A percentile compares a stretch with the other conserved stretches of the same genome.
Evolutionary conservation across 2,797 vertebrate genomes (phyloP).

Genomic region (Tangara arthus): DNA sequence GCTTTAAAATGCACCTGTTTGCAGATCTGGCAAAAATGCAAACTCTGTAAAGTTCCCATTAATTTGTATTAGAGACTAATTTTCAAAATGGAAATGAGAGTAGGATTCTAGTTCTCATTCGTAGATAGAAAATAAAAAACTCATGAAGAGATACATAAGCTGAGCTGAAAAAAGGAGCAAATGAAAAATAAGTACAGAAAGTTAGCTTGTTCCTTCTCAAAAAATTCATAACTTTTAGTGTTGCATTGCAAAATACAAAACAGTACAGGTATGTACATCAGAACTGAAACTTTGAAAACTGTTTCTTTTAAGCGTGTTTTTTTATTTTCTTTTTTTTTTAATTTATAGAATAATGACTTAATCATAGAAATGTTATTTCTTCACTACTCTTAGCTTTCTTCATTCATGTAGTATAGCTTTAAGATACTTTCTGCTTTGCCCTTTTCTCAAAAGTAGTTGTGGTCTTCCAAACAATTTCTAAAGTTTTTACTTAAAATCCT

Average conservation of each 20-base stretch:
- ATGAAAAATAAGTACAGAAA: background rate
- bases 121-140: background rate
- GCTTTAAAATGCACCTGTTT: background rate
- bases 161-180: background rate
- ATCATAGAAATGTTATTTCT: background rate
- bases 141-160: background rate
- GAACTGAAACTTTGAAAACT: background rate
- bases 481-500: background rate
- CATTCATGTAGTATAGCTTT: background rate
- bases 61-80: background rate
- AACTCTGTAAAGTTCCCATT: background rate
- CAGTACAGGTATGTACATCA: rapidly evolving
- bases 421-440: background rate
- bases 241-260: background rate
- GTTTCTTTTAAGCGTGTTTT: rapidly evolving
- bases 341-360: background rate
- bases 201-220: background rate
- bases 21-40: background rate
- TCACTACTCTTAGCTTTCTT: background rate
- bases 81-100: background rate
- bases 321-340: background rate
- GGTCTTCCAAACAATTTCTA: background rate
- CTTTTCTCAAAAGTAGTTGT: background rate
- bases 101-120: background rate
- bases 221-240: background rate